These are phyloP conservation scores for Athrips mouffetella DNA, from an alignment of 2,888 invertebrate genomes.

Conservation along the genomic window DNA sequence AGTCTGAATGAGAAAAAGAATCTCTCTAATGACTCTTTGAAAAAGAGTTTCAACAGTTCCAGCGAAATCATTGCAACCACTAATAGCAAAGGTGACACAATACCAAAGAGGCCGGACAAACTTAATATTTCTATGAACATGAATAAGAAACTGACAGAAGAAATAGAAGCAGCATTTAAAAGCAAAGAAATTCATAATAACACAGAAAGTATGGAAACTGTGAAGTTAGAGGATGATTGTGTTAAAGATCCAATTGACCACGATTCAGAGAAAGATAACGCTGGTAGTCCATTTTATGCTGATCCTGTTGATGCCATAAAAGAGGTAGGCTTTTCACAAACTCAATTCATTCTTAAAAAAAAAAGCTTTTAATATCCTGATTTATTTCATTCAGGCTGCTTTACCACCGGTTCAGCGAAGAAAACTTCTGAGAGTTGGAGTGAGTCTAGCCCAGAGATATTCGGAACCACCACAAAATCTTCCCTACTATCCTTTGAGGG, in stretches of 20 bases:
- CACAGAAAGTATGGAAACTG: slow-evolving; percentile 71
- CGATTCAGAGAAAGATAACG: slow-evolving; percentile 77
- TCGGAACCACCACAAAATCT: slow-evolving; percentile 79
- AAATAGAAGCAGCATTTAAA: slow-evolving; percentile 67
- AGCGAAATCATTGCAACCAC: slow-evolving; percentile 71
- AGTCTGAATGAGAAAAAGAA: slow-evolving; percentile 64
- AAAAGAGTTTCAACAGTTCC: slow-evolving; percentile 61
- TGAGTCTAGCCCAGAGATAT: slow-evolving; percentile 76
- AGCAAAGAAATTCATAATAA: slow-evolving; percentile 54
- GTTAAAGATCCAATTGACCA: slow-evolving; percentile 47
- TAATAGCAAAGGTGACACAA: slow-evolving; percentile 68
- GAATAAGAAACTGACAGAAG: slow-evolving; percentile 72
- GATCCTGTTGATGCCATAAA: slow-evolving; percentile 92
- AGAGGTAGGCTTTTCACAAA: slow-evolving; percentile 54
- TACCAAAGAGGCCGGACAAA: slow-evolving; percentile 72
- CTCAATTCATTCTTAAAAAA: neutral
- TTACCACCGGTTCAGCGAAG: slow-evolving; percentile 66
- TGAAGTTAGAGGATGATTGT: slow-evolving; percentile 65
- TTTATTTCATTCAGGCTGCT: slow-evolving; percentile 47
- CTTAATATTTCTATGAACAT: slow-evolving; percentile 67
- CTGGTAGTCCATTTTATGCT: slow-evolving; percentile 92
- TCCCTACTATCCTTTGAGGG: slow-evolving; percentile 69
- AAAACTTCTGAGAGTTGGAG: slow-evolving; percentile 60
- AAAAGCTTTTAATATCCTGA: neutral
- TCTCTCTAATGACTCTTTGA: slow-evolving; percentile 56